Evolutionary conservation across 2,797 vertebrate genomes (phyloP), one percentile per base, ranked within the genome.

Genomic region (Sebastes cheni): DNA sequence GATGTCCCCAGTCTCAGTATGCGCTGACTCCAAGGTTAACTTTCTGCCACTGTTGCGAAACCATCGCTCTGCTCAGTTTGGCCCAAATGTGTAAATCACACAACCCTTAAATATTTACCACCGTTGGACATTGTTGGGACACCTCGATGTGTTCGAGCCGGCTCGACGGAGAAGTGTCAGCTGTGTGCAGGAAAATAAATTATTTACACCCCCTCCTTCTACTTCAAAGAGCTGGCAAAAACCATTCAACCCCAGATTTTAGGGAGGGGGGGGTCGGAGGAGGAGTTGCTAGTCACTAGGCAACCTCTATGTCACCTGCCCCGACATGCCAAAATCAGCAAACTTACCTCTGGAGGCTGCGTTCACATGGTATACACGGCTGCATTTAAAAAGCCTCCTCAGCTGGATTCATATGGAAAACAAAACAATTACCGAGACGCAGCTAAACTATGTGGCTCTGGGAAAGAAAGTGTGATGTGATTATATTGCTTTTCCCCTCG

Each of bases 151-250:
- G 91, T 90, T 91, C 78, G 85, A 92, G 91, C 90, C 36, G 65
- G 80, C 84, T 89, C 81, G 82, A 86, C 74, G n/a, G 88, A 92
- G 88, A 90, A 82, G 90, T 91, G 91, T 93, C 90, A 91, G 89
- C 93, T 90, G 89, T 81, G 89, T 79, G 86, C 90, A 82, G 89
- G 73, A 79, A 95, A 93, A 95, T 95, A 90, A 95, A 95, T 95
- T 92, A 95, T 96, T 95, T 93, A 96, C 90, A 93, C 90, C 82
- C 88, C 85, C 86, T 85, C 87, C 86, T 90, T 91, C 89, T 81
- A 93, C 95, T 95, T 96, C 93, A 95, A 95, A 95, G 93, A 86
- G 81, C 89, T 89, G 89, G 91, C 89, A 46, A 94, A 94, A 91
- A 90, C 87, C 86, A 92, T 92, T 92, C 92, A 93, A 92, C 83